These are phyloP conservation scores for Penelope pileata DNA, from an alignment of 2,113 vertebrate genomes.

Conservation along the genomic window DNA sequence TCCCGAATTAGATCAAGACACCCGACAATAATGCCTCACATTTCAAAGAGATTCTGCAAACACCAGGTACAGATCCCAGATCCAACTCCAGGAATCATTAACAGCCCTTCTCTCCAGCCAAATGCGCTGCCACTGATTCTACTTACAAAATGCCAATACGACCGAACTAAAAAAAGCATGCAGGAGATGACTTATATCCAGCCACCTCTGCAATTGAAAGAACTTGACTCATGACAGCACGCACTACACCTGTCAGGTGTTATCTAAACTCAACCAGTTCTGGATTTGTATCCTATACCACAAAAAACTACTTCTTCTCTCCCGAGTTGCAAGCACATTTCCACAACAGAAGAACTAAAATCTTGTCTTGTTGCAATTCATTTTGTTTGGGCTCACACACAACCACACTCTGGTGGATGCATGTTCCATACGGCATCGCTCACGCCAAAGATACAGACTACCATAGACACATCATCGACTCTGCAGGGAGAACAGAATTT, in stretches of 20 bases:
- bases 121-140: neutral
- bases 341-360: neutral
- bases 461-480: neutral
- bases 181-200: neutral
- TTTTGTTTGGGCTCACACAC: neutral
- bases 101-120: neutral
- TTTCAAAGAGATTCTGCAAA: neutral
- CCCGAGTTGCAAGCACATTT: neutral
- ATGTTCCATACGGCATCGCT: neutral
- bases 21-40: neutral
- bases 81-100: neutral
- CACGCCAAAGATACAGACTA: neutral
- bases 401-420: neutral
- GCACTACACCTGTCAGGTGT: neutral
- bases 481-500: neutral
- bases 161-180: neutral
- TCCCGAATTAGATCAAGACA: neutral
- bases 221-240: neutral
- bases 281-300: neutral
- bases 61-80: neutral
- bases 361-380: neutral
- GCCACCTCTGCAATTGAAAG: neutral
- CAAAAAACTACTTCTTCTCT: neutral
- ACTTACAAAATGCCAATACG: neutral
- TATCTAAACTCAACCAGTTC: neutral